Evolutionary conservation across 2,888 invertebrate genomes (phyloP).

Genomic region (Mycalesis mineus): DNA sequence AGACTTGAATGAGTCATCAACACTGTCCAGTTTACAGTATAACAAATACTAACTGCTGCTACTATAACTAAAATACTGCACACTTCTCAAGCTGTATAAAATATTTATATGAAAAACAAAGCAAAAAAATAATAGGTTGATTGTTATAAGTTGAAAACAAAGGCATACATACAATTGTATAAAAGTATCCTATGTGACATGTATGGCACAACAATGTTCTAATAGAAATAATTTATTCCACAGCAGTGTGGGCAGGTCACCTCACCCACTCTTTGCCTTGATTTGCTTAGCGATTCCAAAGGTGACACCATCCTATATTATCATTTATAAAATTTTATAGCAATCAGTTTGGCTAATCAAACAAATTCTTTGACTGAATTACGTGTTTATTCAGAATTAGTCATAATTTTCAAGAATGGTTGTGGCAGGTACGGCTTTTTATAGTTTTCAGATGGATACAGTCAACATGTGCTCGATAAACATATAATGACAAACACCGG

Average conservation of each 20-base stretch:
- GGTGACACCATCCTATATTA: constrained; percentile 39
- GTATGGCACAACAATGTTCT: constrained; percentile 66
- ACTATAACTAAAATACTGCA: neutral
- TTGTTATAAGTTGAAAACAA: constrained; percentile 35
- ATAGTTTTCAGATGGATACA: neutral
- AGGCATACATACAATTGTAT: constrained; percentile 34
- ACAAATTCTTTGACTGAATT: neutral
- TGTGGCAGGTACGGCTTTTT: neutral
- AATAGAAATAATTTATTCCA: constrained; percentile 68
- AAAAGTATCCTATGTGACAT: constrained; percentile 53
- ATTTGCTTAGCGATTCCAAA: constrained; percentile 49
- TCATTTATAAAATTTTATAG: constrained; percentile 12
- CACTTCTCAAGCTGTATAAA: neutral
- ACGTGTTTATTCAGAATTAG: neutral
- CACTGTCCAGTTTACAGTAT: no score
- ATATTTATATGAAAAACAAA: neutral
- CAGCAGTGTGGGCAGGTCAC: constrained; percentile 62
- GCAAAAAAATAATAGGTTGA: constrained; percentile 6
- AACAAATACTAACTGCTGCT: no score
- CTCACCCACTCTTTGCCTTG: constrained; percentile 72
- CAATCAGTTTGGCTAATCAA: neutral
- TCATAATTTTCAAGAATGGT: neutral
- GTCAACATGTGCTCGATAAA: constrained; percentile 42
- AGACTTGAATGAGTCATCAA: no score
- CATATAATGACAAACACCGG: constrained; percentile 63